Evolutionary conservation across 2,888 invertebrate genomes (phyloP), one percentile per base, ranked within the genome.

Genomic region (Emmelina monodactyla): DNA sequence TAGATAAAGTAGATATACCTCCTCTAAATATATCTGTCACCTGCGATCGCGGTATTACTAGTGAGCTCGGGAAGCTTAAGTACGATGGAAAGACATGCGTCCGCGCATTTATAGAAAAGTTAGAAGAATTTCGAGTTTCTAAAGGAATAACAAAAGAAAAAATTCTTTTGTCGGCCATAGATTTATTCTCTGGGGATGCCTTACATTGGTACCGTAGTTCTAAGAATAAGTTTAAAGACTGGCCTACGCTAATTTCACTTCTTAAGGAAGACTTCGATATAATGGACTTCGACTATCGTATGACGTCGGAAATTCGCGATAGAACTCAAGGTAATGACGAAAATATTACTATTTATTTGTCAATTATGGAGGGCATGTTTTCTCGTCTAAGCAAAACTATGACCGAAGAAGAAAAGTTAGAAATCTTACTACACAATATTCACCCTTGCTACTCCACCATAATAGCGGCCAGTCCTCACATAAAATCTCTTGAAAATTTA

Each of bases 291-390:
- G 33, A 37, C 12, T 32, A 37, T n/a, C 28, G 32, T 16, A 12
- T 37, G 2, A 13, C 16, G n/a, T 19, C 19, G 4, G 37, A 37
- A 13, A 37, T 37, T 22, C 7, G 32, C 2, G 10, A 13, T 3
- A 31, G 37, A 9, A 37, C 37, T 7, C 37, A 37, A 32, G 37
- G 37, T 11, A 33, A 32, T n/a, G 7, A 12, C 2, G 37, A 37
- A 15, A 37, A 29, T 15, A 37, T 37, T 5, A 19, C 37, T 15
- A 28, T 49, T 7, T 49, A 47, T 14, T 5, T 49, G 1, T 35
- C 50, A 0, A 47, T 49, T 2, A 48, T 52, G 47, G 16, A 37
- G 1, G 45, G 43, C 3, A 37, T 47, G 41, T 49, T 50, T 25
- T 42, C 45, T 0, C 39, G 47, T 0, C 31, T 50, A 0, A 28